These are phyloP conservation scores for Vulpes ferrilata DNA, from an alignment of 2,113 vertebrate species.

Conservation along the genomic window DNA sequence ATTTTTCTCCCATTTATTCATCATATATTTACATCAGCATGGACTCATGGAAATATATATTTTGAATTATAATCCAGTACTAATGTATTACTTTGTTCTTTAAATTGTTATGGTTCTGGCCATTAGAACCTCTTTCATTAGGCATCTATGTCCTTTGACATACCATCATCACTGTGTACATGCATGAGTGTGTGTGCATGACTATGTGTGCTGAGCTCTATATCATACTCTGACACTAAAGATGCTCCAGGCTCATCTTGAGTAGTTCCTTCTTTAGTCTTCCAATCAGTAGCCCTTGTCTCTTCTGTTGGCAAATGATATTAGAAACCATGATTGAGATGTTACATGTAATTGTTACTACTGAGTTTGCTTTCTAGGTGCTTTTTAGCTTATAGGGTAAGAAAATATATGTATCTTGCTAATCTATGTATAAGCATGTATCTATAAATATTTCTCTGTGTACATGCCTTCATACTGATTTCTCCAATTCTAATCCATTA, in stretches of 20 bases:
- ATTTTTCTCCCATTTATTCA: neutral
- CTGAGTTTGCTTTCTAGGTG: neutral
- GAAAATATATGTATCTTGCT: neutral
- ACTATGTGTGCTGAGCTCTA: neutral
- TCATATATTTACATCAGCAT: neutral
- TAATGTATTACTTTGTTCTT: neutral
- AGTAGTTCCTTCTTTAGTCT: neutral
- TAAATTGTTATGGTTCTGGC: neutral
- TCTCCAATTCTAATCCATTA: neutral
- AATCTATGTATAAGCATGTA: neutral
- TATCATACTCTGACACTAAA: neutral
- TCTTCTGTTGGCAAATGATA: neutral
- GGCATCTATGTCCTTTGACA: neutral
- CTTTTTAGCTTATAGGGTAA: neutral
- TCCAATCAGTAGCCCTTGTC: neutral
- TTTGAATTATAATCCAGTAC: neutral
- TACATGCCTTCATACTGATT: neutral
- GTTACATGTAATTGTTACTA: neutral
- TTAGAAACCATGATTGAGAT: neutral
- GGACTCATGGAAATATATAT: neutral
- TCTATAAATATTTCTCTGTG: neutral
- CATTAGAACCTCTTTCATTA: neutral
- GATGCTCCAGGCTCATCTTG: neutral
- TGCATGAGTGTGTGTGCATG: neutral
- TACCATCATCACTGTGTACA: neutral